These are phyloP conservation scores for Aythya fuligula DNA, from an alignment of 2,797 vertebrate genomes.

Conservation along the genomic window DNA sequence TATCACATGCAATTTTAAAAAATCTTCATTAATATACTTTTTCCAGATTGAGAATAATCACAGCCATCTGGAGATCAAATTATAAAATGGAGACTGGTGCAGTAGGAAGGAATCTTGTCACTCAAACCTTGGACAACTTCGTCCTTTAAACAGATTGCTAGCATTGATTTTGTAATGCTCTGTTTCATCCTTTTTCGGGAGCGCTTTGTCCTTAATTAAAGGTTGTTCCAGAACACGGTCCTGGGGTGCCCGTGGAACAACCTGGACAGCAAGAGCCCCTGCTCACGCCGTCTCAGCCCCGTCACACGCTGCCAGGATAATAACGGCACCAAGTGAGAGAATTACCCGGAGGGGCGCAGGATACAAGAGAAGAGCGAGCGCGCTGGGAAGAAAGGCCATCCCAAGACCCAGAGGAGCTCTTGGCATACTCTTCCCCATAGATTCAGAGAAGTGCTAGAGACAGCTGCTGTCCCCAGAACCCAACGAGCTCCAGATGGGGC, in stretches of 20 bases:
- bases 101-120: slow-evolving; percentile 40
- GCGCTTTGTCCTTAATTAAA: slow-evolving; percentile 15
- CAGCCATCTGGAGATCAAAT: slow-evolving; percentile 60
- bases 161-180: background rate
- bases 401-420: background rate
- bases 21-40: slow-evolving; percentile 55
- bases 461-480: background rate
- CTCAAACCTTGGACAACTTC: slow-evolving; percentile 24
- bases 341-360: background rate
- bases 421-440: background rate
- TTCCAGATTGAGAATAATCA: slow-evolving; percentile 55
- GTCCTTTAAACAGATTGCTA: slow-evolving; percentile 1
- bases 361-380: accelerated
- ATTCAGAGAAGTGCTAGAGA: background rate
- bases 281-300: background rate
- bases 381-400: background rate
- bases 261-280: background rate
- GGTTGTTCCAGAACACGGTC: background rate
- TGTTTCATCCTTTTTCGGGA: background rate
- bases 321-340: background rate
- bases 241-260: background rate
- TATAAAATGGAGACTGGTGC: slow-evolving; percentile 39
- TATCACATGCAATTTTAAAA: slow-evolving; percentile 20
- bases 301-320: background rate
- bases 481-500: background rate